phyloP scores from a whole-genome alignment of 1,140 invertebrate genomes.

The Sminthurinus signatus region DNA sequence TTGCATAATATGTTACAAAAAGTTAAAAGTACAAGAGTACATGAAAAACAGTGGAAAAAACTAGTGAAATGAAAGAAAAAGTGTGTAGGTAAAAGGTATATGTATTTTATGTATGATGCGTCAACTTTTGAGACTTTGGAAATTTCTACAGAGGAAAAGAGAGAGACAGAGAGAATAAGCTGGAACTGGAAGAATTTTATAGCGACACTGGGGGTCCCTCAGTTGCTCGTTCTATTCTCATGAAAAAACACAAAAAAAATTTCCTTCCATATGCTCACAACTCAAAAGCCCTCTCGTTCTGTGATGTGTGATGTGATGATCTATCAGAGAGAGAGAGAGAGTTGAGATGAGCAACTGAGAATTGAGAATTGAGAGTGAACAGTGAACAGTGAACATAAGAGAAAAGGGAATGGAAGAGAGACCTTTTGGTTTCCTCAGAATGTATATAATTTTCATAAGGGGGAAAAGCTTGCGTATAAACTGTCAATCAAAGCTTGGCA shows the following conservation, averaged over 20 bases:
- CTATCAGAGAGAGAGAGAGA: too few species aligned
- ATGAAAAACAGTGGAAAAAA: too few species aligned
- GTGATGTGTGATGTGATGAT: constrained; percentile 2
- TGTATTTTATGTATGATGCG: too few species aligned
- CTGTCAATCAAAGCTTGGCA: constrained; percentile 42
- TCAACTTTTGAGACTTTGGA: too few species aligned
- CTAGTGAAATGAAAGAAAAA: too few species aligned
- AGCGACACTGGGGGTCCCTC: constrained; percentile 26
- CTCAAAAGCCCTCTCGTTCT: neutral
- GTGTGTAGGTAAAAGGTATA: too few species aligned
- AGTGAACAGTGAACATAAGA: too few species aligned
- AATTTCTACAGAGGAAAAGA: too few species aligned
- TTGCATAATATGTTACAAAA: too few species aligned
- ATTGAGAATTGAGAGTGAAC: neutral
- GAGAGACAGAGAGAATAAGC: neutral
- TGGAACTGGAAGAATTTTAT: constrained; percentile 22
- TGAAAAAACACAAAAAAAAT: constrained; percentile 3
- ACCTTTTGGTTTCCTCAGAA: constrained; percentile 5
- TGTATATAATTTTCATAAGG: constrained; percentile 25
- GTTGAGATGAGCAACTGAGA: neutral
- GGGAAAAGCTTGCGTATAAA: constrained; percentile 32
- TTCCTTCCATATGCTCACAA: constrained; percentile 7
- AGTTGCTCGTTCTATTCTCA: neutral
- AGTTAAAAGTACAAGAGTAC: too few species aligned
- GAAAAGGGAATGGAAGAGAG: neutral